phyloP scores from a whole-genome alignment of 2,888 invertebrate genomes.

The Caradrina clavipalpis region DNA sequence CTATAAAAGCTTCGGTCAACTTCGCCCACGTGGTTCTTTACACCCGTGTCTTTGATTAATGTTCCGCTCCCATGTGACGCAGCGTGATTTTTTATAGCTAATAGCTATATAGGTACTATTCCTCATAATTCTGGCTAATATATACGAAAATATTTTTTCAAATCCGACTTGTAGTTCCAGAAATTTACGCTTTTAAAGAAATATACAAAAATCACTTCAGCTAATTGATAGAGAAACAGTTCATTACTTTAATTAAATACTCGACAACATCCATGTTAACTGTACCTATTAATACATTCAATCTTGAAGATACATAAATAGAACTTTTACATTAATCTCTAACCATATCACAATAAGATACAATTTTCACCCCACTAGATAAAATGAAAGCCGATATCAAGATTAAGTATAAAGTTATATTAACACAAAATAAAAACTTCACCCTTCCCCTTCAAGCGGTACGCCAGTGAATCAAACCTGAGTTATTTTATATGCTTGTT shows the following conservation, averaged over 20 bases:
- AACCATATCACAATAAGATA: conserved; percentile 31
- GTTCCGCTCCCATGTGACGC: too few relatives aligned
- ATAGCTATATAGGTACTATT: too few relatives aligned
- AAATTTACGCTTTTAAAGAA: too few relatives aligned
- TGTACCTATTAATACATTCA: not conserved
- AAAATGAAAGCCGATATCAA: conserved; percentile 40
- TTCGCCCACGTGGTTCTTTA: too few relatives aligned
- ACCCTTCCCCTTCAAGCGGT: conserved; percentile 71
- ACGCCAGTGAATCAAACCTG: conserved; percentile 81
- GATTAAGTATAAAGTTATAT: conserved; percentile 36
- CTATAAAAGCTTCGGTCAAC: too few relatives aligned
- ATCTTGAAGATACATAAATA: conserved; percentile 6
- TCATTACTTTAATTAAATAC: not conserved
- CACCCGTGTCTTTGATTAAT: too few relatives aligned
- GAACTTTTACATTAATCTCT: not conserved
- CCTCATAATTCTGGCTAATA: too few relatives aligned
- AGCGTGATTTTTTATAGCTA: too few relatives aligned
- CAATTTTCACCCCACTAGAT: conserved; percentile 24
- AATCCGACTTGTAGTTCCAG: too few relatives aligned
- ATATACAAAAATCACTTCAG: too few relatives aligned
- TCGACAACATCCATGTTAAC: not conserved
- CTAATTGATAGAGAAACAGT: not conserved
- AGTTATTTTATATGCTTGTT: conserved; percentile 87
- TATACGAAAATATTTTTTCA: too few relatives aligned
- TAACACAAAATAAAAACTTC: conserved; percentile 65